Evolutionary conservation across 2,888 invertebrate species (phyloP), one percentile per base, ranked within the genome.

Genomic region (Chrysina gloriosa): DNA sequence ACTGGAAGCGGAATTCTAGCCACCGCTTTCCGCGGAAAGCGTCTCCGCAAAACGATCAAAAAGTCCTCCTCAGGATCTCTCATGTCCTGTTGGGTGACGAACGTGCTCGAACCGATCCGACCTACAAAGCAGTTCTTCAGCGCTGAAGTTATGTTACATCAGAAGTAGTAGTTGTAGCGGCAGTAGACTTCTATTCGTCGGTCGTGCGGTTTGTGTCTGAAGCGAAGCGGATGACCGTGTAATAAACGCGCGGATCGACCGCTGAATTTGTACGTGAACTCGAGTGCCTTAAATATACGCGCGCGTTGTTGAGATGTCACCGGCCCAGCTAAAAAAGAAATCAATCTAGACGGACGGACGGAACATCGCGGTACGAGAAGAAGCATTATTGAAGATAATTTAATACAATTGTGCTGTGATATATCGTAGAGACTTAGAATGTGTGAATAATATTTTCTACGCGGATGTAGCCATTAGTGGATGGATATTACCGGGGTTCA

Each of bases 361-460:
- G 34, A 11, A n/a, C 11, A 11, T 50, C 31, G 39, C n/a, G 7
- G 4, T 2, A 9, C 7, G 23, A 21, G 45, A 45, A 9, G 36
- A 21, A 45, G 9, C 45, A 11, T 50, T 50, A 50, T 50, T 50
- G 50, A 14, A 14, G 50, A 50, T 50, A 50, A 58, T 58, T 68
- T 70, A 56, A 72, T 29, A 72, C 75, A 75, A 70, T 72, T 75
- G 73, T 68, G 69, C 69, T 66, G 74, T 70, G 75, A 74, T 76
- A 76, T 71, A 72, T 77, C 0, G 5, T 19, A 45, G 2, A 9
- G 21, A 16, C 23, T 21, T 42, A 19, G 9, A 45, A 21, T 45
- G 45, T 50, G 29, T 47, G 19, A 19, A n/a, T 27, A 27, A 27
- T 11, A 48, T 77, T 78, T 77, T 75, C 75, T 75, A 70, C 74